phyloP scores from a whole-genome alignment of 2,113 vertebrate genomes.

The Caranx melampygus region DNA sequence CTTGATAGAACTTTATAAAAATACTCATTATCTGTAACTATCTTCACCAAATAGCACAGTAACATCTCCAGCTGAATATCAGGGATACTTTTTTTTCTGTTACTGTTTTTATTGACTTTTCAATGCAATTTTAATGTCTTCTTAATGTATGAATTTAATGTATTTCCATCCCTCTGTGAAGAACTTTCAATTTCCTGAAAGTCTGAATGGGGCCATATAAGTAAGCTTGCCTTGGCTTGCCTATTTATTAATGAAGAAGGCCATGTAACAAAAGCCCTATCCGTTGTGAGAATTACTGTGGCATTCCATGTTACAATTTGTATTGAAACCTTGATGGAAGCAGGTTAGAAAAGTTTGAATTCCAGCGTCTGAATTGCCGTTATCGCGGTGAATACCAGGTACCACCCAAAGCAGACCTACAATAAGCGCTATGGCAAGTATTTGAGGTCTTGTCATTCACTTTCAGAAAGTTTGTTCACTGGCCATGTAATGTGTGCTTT shows the following conservation, averaged over 20 bases:
- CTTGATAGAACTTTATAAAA: conserved; percentile 69
- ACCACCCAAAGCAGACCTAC: background rate
- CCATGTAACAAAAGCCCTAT: conserved; percentile 28
- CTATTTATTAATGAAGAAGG: conserved; percentile 51
- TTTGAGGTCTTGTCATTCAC: conserved; percentile 23
- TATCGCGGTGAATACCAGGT: background rate
- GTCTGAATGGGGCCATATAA: background rate
- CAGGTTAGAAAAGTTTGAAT: background rate
- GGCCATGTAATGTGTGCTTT: conserved; percentile 50
- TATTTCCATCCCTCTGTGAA: background rate
- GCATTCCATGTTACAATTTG: conserved; percentile 18
- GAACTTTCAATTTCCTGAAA: background rate
- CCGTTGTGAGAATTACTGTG: conserved; percentile 30
- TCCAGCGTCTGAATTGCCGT: background rate
- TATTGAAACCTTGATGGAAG: conserved; percentile 22
- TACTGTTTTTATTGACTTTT: background rate
- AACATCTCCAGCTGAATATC: conserved; percentile 55
- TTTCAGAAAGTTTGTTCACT: conserved; percentile 30
- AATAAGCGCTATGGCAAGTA: conserved; percentile 27
- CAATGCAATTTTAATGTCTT: background rate
- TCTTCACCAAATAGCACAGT: conserved; percentile 20
- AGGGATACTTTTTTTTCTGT: conserved; percentile 32
- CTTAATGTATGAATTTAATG: background rate
- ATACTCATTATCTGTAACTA: conserved; percentile 77
- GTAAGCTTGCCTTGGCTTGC: background rate